Evolutionary conservation across 2,888 invertebrate species (phyloP), one percentile per base, ranked within the genome.

Genomic region (Lydus trimaculatus): DNA sequence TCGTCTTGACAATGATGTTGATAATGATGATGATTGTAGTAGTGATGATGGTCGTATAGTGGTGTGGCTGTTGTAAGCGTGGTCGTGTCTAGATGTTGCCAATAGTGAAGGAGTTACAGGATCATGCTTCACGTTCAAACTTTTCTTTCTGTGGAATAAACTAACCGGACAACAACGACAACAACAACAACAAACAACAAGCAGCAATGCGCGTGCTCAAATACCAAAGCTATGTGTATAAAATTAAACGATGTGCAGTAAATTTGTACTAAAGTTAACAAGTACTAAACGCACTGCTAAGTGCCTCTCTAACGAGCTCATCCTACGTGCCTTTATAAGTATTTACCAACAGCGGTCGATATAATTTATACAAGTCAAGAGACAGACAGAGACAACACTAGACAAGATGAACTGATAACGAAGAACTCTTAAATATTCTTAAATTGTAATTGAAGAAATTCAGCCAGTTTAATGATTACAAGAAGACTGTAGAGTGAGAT

Each of bases 251-350:
- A 75, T 72, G 72, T 70, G 75, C 76, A 74, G 73, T 76, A 76
- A 76, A 76, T 75, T 76, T 75, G 76, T 76, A 75, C 69, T 73
- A 73, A 75, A 76, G 69, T 74, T 75, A 76, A 76, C 76, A 74
- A 76, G 72, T 76, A 76, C 76, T 76, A 76, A 76, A 73, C 71
- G 75, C 72, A 73, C 69, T 73, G 69, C 73, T 73, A 72, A 72
- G 71, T 73, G 72, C 68, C 72, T 71, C 64, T 73, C 73, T 76
- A 76, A 76, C 72, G 72, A 75, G 75, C 70, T 70, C 60, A 61
- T 66, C 72, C 70, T 72, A 70, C 73, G 60, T 60, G 60, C 60
- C 28, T 60, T 28, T 60, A 80, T 79, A 81, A 5, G 58, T 59
- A 58, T 39, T 39, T 64, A 64, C 64, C 58, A 39, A 59, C 59